These are phyloP conservation scores for Luperina nickerlii DNA, from an alignment of 2,888 invertebrate genomes.

Conservation along the genomic window DNA sequence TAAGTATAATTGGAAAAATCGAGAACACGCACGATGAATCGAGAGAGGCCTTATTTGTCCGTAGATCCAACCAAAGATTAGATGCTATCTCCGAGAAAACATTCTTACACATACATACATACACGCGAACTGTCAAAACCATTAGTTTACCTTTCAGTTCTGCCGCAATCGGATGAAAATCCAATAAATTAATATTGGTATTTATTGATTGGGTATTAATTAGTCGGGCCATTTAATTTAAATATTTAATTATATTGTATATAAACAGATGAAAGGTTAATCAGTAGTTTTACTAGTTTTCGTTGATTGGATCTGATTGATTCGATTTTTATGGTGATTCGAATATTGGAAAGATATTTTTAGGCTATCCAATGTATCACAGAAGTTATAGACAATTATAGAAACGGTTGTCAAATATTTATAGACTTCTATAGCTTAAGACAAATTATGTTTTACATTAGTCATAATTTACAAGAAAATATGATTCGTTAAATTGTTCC, in stretches of 20 bases:
- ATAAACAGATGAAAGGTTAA: constrained; percentile 48
- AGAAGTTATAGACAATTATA: constrained; percentile 46
- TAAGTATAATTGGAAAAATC: constrained; percentile 3
- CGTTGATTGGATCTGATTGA: constrained; percentile 62
- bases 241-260: constrained; percentile 59
- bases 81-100: constrained; percentile 34
- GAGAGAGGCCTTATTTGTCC: constrained; percentile 21
- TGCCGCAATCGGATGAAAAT: constrained; percentile 34
- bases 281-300: constrained; percentile 42
- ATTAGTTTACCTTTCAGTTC: constrained; percentile 43
- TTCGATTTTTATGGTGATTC: constrained; percentile 55
- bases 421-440: constrained; percentile 8
- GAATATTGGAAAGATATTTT: constrained; percentile 29
- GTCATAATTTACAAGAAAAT: background rate
- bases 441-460: constrained; percentile 26
- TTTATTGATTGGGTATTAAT: constrained; percentile 61
- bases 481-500: background rate
- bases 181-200: constrained; percentile 42
- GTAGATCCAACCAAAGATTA: constrained; percentile 16
- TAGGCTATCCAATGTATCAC: constrained; percentile 28
- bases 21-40: constrained; percentile 2
- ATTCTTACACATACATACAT: constrained; percentile 18
- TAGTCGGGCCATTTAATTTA: constrained; percentile 51
- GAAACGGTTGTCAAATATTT: constrained; percentile 42
- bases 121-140: constrained; percentile 30